Evolutionary conservation across 2,888 invertebrate species (phyloP).

Genomic region (Ornithoptera alexandrae): DNA sequence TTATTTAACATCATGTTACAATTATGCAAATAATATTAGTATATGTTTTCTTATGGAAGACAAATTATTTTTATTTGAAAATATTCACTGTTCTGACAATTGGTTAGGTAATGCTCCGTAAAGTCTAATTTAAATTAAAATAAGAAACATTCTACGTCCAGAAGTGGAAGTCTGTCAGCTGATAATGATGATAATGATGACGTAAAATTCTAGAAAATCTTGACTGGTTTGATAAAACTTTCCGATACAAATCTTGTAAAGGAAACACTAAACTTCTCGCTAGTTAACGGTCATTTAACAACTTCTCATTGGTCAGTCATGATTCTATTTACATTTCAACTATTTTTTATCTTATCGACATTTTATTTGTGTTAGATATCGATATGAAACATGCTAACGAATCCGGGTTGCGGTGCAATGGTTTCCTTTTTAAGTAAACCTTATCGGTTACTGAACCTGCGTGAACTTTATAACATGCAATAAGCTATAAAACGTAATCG

Average conservation of each 20-base stretch:
- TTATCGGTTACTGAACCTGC: neutral
- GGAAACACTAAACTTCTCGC: neutral
- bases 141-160: no score
- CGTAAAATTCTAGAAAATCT: no score
- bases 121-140: no score
- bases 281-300: neutral
- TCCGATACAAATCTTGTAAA: neutral
- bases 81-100: no score
- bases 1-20: no score
- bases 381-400: slow-evolving; percentile 1
- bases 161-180: no score
- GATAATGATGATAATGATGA: no score
- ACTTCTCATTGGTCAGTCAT: neutral
- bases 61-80: no score
- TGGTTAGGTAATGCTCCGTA: no score
- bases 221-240: neutral
- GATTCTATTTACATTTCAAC: neutral
- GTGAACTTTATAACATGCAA: neutral
- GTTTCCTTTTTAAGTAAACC: neutral
- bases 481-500: neutral
- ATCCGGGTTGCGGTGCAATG: neutral
- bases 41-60: no score
- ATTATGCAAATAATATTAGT: no score
- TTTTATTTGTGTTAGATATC: neutral
- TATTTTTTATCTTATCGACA: neutral